Base-by-base conservation (phyloP, 2,797 vertebrate genomes). In the Carapus acus region DNA sequence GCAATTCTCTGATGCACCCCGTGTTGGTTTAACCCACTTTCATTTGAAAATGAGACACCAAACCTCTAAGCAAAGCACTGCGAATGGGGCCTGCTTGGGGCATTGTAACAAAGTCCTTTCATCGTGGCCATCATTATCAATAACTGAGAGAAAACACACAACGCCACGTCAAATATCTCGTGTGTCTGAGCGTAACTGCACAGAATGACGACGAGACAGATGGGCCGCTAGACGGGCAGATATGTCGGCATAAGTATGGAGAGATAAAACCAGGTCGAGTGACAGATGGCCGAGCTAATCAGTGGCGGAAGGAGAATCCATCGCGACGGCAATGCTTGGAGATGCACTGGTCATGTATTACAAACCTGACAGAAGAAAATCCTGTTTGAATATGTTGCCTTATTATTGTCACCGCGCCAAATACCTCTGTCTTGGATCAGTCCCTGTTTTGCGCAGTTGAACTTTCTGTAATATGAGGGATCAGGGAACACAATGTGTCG, bases 21-120 rank as follows among this genome's bases (percentile, higher is more conserved):
- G 51, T 43, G 57, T 51, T 64, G 68, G 49, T 41, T 53, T 52
- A 48, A 27, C 34, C 7, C 15, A 2, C 36, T 33, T 68, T 71
- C 69, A 54, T 68, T 65, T 67, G 61, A 71, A 50, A 66, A 73
- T 65, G 45, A 54, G 44, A 54, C 41, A 38, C 40, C 71, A 55
- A 50, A 43, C 17, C 40, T 45, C 56, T 24, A 16, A 7, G 43
- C 41, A 44, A 36, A 36, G 34, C 34, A 39, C 9, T 4, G 54
- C 47, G 44, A 19, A 60, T 27, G 24, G 24, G 24, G 24, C 5
- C n/a, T n/a, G n/a, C 39, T 1, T 23, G 34, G 18, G 24, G 27
- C 20, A 51, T 42, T 43, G 39, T 55, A 17, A 44, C 44, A 34
- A 54, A 57, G 21, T 8, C 2, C 14, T 55, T 27, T 53, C 27